Conservation (phyloP, 2,797 vertebrate species). For the Clarias pachynema region DNA sequence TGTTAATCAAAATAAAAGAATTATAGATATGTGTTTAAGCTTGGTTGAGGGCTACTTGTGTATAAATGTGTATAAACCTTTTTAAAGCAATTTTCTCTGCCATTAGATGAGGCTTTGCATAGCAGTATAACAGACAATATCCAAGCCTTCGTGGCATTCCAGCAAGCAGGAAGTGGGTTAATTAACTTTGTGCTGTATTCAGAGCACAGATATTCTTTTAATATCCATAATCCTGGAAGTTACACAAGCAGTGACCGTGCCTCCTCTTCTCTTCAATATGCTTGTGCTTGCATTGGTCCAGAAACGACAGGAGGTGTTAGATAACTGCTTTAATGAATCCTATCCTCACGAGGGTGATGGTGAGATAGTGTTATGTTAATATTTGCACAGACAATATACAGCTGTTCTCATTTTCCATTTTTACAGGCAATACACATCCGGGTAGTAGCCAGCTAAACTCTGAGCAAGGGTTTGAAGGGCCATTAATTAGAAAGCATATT, state of each 20-base stretch:
- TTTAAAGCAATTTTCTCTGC: constrained; percentile 28
- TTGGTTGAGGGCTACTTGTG: background rate
- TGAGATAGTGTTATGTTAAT: constrained; percentile 30
- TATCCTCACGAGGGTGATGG: constrained; percentile 39
- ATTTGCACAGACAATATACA: constrained; percentile 45
- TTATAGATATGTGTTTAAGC: background rate
- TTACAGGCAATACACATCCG: constrained; percentile 26
- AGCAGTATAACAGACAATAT: constrained; percentile 56
- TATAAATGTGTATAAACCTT: background rate
- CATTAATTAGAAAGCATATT: constrained; percentile 50
- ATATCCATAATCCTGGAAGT: constrained; percentile 70
- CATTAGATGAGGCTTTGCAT: constrained; percentile 17
- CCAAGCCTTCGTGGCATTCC: constrained; percentile 61
- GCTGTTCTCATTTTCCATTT: constrained; percentile 31
- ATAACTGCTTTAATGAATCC: constrained; percentile 69
- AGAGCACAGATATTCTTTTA: constrained; percentile 66
- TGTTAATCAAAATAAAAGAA: background rate
- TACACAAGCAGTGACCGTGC: constrained; percentile 69
- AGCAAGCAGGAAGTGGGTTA: constrained; percentile 71
- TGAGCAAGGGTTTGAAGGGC: constrained; percentile 34
- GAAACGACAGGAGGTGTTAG: constrained; percentile 62
- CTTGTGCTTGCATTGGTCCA: constrained; percentile 65
- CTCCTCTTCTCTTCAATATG: constrained; percentile 60
- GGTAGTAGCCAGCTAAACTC: constrained; percentile 28
- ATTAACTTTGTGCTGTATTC: constrained; percentile 70